Base-by-base conservation (phyloP, 2,797 vertebrate genomes). In the Choloepus didactylus region DNA sequence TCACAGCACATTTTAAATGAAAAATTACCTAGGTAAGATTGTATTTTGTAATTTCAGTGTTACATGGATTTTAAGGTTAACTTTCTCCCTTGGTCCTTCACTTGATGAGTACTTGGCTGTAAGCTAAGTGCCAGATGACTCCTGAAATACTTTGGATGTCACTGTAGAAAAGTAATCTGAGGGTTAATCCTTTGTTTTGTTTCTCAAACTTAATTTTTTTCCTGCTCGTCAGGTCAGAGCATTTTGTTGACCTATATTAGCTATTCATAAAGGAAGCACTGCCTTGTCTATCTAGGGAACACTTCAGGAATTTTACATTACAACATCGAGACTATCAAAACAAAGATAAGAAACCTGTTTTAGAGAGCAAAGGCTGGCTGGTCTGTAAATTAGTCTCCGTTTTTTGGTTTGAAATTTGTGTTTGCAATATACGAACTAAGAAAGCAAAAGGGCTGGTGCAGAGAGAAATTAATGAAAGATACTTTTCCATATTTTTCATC, bases 161-260 rank as follows among this genome's bases (percentile, higher is more conserved):
- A 69, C 35, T 31, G 46, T 89, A 97, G 96, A 96, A 96, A 96
- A 97, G 86, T 87, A 75, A 75, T 93, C 87, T 86, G 94, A 97
- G 75, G 76, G 85, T 94, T 94, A 95, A 31, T 96, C 73, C 85
- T 97, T 97, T 89, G 51, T 95, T 97, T 92, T 91, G 25, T 94
- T 97, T 87, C 82, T 95, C 64, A 97, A 94, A 93, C 70, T 46
- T 19, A 7, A 66, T 85, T 91, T 83, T 73, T 49, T 25, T 2
- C 35, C 90, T 76, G 38, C 56, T 86, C 46, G 27, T 27, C 3
- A 81, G 81, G 92, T 77, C 54, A 56, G 88, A 95, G 31, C 49
- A 38, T 88, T 95, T 91, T 96, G 93, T 93, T 97, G 95, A 93
- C 84, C 92, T 92, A 82, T 86, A 93, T 97, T 86, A 92, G 70